Evolutionary conservation across 1,140 invertebrate species (phyloP).

Genomic region (Psix sp.): DNA sequence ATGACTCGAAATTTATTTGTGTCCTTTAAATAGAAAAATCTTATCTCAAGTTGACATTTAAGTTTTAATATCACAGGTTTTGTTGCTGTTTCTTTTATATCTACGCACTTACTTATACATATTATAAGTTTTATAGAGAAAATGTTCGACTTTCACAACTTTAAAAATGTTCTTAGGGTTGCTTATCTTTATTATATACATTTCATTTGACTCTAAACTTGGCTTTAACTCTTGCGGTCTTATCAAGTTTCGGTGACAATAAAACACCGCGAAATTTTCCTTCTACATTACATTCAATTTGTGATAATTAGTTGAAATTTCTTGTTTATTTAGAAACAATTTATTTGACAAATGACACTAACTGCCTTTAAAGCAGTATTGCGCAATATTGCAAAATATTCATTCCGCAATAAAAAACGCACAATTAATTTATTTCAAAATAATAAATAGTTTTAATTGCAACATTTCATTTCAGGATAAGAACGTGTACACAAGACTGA

Average conservation of each 20-base stretch:
- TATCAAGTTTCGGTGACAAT: conserved; percentile 32
- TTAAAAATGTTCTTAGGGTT: conserved; percentile 45
- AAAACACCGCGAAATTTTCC: conserved; percentile 5
- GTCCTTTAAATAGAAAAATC: conserved; percentile 12
- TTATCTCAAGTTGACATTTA: conserved; percentile 26
- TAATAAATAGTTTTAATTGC: too few species aligned
- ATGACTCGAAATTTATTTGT: conserved; percentile 7
- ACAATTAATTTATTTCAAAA: too few species aligned
- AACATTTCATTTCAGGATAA: too few species aligned
- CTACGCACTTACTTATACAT: conserved; percentile 31
- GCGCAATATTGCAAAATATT: too few species aligned
- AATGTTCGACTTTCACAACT: conserved; percentile 46
- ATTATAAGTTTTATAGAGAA: conserved; percentile 30
- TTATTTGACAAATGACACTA: too few species aligned
- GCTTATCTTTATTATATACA: conserved; percentile 54
- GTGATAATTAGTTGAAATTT: not conserved
- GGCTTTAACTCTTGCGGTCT: conserved; percentile 29
- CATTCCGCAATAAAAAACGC: too few species aligned
- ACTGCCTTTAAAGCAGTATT: too few species aligned
- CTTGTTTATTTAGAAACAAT: too few species aligned
- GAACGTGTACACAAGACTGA: too few species aligned
- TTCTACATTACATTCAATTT: conserved; percentile 14
- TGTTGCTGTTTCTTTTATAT: conserved; percentile 39
- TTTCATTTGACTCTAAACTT: conserved; percentile 49
- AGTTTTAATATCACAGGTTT: conserved; percentile 34